Base-by-base conservation (phyloP, 1,140 invertebrate genomes). In the Drosophila chauvacae region DNA sequence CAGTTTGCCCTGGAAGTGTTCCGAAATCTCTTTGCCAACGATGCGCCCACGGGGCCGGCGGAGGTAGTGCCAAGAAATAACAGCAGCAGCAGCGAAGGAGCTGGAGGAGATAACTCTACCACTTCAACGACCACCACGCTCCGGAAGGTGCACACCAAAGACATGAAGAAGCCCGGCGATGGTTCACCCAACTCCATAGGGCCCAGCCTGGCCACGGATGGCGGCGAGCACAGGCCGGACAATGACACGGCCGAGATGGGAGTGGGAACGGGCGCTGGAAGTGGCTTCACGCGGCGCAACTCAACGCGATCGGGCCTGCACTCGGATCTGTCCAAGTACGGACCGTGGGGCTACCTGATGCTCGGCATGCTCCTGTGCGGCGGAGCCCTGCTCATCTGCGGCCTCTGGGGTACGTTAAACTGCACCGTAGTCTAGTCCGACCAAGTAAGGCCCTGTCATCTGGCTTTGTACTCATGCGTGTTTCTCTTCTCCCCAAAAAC, bases 311-410 rank as follows among this genome's bases (percentile, higher is more conserved):
- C 63, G 1, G 91, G 91, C 5, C 57, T 92, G 11, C 91, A 91
- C 74, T 93, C 93, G 30, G 93, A 93, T 45, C 87, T 95, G 47
- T 94, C 94, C 53, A 94, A 94, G 55, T 95, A 95, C 77, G 95
- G 95, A 4, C 94, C 95, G 0, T 95, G 95, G 95, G 94, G 94
- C 76, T 95, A 95, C 72, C 92, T 95, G 28, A 94, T 95, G 80
- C 93, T 95, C 48, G 95, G 94, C 28, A 95, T 95, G 94, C 90
- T 95, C 44, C 93, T 95, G 56, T 95, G 94, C 81, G 95, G 94
- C 39, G 94, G 94, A 11, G 93, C 95, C 53, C 93, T 95, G 58
- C 94, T 95, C 93, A 94, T 95, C 83, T 95, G 95, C 77, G 93
- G 95, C 39, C 93, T 95, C 60, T 95, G 94, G 94, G 94, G 94